phyloP scores from a whole-genome alignment of 2,888 invertebrate genomes.

The Stegophylla sp. region DNA sequence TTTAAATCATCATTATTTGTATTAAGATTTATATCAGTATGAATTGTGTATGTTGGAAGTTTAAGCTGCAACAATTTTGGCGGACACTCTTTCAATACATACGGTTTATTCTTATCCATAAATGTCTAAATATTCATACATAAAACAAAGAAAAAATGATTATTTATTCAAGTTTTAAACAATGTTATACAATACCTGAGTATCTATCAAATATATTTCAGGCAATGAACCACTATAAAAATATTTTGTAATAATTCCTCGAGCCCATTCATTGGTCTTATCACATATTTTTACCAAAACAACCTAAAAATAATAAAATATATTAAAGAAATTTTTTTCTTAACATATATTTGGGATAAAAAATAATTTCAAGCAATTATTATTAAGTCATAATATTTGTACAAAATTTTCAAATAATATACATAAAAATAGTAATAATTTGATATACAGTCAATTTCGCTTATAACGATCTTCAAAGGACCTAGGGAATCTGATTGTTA shows the following conservation, averaged over 20 bases:
- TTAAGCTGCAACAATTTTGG: background rate
- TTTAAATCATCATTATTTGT: background rate
- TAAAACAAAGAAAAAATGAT: background rate
- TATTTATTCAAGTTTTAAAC: background rate
- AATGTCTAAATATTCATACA: background rate
- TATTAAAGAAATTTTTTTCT: no score
- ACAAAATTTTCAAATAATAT: no score
- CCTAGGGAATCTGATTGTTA: no score
- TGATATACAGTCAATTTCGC: no score
- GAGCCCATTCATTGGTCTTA: background rate
- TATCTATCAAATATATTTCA: conserved; percentile 34
- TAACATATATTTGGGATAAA: no score
- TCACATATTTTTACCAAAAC: background rate
- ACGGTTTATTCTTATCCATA: background rate
- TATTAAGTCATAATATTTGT: no score
- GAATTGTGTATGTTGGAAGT: conserved; percentile 10
- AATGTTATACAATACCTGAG: background rate
- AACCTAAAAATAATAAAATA: background rate
- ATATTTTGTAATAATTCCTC: conserved; percentile 11
- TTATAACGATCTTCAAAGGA: no score
- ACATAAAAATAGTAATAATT: no score
- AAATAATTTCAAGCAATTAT: no score
- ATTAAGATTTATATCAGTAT: background rate
- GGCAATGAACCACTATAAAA: background rate
- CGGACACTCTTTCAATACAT: conserved; percentile 12